These are phyloP conservation scores for Zingel zingel DNA, from an alignment of 2,113 vertebrate genomes.

Conservation along the genomic window DNA sequence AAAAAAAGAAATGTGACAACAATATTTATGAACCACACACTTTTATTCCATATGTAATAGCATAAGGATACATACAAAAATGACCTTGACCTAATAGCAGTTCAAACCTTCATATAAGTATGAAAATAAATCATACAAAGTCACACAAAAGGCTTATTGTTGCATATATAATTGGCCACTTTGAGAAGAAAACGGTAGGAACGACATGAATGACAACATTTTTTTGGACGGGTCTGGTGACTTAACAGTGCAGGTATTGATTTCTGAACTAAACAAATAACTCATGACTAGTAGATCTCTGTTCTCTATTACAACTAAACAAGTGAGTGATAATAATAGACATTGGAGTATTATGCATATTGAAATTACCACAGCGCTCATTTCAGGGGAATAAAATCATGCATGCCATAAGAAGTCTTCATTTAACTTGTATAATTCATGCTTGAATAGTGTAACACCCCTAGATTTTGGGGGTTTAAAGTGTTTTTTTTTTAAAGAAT, in stretches of 20 bases:
- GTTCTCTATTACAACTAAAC: conserved; percentile 1
- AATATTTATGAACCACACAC: too few relatives aligned
- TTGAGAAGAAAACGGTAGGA: conserved; percentile 62
- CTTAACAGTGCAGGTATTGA: conserved; percentile 34
- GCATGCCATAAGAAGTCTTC: conserved; percentile 24
- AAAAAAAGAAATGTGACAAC: too few relatives aligned
- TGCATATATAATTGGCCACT: conserved; percentile 85
- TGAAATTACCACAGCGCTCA: conserved; percentile 32
- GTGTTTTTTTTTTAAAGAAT: too few relatives aligned
- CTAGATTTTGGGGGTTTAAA: too few relatives aligned
- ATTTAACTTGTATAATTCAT: conserved; percentile 44
- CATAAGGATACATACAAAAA: background rate
- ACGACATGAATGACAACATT: conserved; percentile 61
- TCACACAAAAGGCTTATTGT: conserved; percentile 66
- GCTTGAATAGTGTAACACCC: too few relatives aligned
- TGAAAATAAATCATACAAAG: conserved; percentile 56
- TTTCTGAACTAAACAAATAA: conserved; percentile 59
- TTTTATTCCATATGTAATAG: conserved; percentile 12
- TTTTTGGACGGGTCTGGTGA: conserved; percentile 46
- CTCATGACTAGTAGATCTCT: conserved; percentile 70
- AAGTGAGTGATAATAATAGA: background rate
- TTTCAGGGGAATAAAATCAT: background rate
- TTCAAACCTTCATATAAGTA: conserved; percentile 63
- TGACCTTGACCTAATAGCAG: background rate
- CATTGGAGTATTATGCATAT: conserved; percentile 28